Evolutionary conservation across 2,113 vertebrate genomes (phyloP).

Genomic region (Motacilla tschutschensis): DNA sequence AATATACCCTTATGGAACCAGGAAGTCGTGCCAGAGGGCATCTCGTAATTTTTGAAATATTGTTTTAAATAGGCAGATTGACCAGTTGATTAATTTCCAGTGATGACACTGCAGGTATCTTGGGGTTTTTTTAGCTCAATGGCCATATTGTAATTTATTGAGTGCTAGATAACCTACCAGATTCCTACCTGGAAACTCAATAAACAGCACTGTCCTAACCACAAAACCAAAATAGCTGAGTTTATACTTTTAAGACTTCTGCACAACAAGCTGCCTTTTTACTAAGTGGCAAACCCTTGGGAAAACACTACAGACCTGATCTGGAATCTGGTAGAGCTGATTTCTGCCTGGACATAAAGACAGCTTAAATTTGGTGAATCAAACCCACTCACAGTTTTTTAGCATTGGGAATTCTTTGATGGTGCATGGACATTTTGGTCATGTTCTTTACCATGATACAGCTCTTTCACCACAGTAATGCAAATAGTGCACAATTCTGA

Average conservation of each 20-base stretch:
- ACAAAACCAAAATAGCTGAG: conserved; percentile 51
- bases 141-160: conserved; percentile 15
- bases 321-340: conserved; percentile 16
- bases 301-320: conserved; percentile 7
- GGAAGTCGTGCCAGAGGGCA: background rate
- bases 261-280: conserved; percentile 28
- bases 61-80: background rate
- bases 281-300: conserved; percentile 29
- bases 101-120: background rate
- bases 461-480: background rate
- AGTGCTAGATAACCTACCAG: conserved; percentile 31
- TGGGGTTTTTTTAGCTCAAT: background rate
- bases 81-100: background rate
- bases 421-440: background rate
- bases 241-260: background rate
- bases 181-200: conserved; percentile 47
- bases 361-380: conserved; percentile 37
- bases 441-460: background rate
- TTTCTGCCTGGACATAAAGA: background rate
- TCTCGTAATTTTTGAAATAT: background rate
- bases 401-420: conserved; percentile 4
- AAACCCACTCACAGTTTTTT: background rate
- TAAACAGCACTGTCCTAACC: conserved; percentile 51
- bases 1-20: background rate
- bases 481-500: background rate